phyloP scores from a whole-genome alignment of 2,888 invertebrate species.

The Priocnemis perturbator region DNA sequence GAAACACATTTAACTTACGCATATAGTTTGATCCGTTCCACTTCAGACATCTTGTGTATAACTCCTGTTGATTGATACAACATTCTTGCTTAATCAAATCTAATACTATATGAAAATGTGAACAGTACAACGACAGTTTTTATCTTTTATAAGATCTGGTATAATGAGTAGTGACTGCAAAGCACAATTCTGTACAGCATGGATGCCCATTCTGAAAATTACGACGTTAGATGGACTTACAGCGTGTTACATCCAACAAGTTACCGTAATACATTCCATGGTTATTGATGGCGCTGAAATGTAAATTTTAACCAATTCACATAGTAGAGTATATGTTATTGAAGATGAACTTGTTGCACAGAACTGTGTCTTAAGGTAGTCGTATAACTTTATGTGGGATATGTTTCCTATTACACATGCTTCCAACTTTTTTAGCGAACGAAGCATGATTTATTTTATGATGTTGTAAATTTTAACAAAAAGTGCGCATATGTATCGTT shows the following conservation, averaged over 20 bases:
- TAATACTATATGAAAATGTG: constrained; percentile 34
- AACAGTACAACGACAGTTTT: constrained; percentile 61
- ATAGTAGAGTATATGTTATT: neutral
- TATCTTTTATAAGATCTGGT: constrained; percentile 56
- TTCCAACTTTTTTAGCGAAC: constrained; percentile 16
- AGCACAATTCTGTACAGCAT: constrained; percentile 43
- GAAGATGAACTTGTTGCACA: constrained; percentile 1
- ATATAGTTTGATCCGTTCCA: constrained; percentile 19
- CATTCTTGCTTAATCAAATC: constrained; percentile 47
- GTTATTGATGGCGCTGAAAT: neutral
- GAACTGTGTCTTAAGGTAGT: constrained; percentile 14
- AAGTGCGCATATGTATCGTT: constrained; percentile 28
- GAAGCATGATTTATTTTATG: constrained; percentile 21
- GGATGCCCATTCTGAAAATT: constrained; percentile 16
- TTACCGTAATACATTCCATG: constrained; percentile 1
- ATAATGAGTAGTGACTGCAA: constrained; percentile 47
- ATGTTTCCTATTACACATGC: constrained; percentile 19
- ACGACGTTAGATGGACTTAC: neutral
- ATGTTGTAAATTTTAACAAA: constrained; percentile 18
- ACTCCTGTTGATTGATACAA: neutral
- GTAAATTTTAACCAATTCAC: neutral
- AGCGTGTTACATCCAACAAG: neutral
- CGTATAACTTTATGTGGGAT: constrained; percentile 12
- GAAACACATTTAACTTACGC: constrained; percentile 12
- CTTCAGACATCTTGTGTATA: constrained; percentile 6